A percentile compares a stretch with the other conserved stretches of the same genome.
Conservation (phyloP, 92 coral and sea anemone species). For the Epizoanthus ramosus region DNA sequence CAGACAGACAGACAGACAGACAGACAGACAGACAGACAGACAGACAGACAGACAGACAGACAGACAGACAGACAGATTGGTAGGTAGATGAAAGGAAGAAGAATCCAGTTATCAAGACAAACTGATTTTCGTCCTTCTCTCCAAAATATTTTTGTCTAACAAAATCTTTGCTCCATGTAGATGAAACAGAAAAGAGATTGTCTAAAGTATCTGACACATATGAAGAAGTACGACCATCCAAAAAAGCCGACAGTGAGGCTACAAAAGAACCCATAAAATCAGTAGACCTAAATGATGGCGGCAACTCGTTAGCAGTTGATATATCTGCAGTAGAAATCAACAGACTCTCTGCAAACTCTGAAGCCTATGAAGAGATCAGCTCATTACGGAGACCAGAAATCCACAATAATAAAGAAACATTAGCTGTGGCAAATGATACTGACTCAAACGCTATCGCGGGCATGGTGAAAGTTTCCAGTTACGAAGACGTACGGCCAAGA, state of each 20-base stretch:
- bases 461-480: not conserved
- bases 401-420: not conserved
- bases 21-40: too few species aligned
- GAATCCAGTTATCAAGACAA: too few species aligned
- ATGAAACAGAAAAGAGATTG: not conserved
- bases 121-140: too few species aligned
- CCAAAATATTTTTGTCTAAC: not conserved
- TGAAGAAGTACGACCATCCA: constrained; percentile 20
- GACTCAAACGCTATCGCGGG: not conserved
- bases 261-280: not conserved
- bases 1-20: too few species aligned
- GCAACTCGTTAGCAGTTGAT: not conserved
- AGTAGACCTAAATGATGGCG: not conserved
- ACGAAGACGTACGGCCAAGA: not conserved
- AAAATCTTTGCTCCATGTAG: not conserved
- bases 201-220: constrained; percentile 15
- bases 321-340: not conserved
- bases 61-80: too few species aligned
- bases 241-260: not conserved
- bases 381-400: not conserved
- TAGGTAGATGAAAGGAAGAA: too few species aligned
- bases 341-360: constrained; percentile 27
- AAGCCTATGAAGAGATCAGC: constrained; percentile 29
- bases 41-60: too few species aligned
- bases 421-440: not conserved